A percentile compares a stretch with the other conserved stretches of the same genome.
Conservation (phyloP, 2,888 invertebrate genomes). For the Deilephila porcellus region DNA sequence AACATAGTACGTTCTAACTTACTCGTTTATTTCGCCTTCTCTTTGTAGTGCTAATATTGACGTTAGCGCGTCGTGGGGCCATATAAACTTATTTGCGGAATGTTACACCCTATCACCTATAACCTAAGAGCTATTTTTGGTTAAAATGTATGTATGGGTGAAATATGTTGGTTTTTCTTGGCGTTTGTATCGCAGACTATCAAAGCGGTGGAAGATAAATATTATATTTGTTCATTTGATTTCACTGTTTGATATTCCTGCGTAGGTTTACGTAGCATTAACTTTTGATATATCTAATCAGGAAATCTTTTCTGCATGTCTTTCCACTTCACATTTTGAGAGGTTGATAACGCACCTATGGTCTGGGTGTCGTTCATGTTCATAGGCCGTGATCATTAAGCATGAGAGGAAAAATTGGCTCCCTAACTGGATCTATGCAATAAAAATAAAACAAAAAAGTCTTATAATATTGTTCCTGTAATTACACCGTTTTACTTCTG, state of each 20-base stretch:
- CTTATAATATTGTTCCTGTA: too few species aligned
- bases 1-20: background rate
- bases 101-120: constrained; percentile 14
- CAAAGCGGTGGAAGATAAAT: constrained; percentile 15
- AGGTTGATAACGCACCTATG: too few species aligned
- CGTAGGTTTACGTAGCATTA: background rate
- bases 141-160: background rate
- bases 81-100: background rate
- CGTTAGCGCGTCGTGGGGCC: constrained; percentile 43
- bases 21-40: constrained; percentile 46
- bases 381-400: too few species aligned
- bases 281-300: background rate
- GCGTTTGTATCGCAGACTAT: constrained; percentile 26
- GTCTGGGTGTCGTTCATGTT: too few species aligned
- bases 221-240: constrained; percentile 27
- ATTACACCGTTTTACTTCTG: too few species aligned
- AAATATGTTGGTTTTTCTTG: constrained; percentile 2
- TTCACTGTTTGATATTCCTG: background rate
- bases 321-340: too few species aligned
- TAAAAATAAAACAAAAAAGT: too few species aligned
- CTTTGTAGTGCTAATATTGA: constrained; percentile 56
- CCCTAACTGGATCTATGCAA: too few species aligned
- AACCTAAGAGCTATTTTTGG: constrained; percentile 33
- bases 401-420: too few species aligned
- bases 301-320: too few species aligned